phyloP scores from a whole-genome alignment of 2,797 vertebrate species.

The Gymnodraco acuticeps region DNA sequence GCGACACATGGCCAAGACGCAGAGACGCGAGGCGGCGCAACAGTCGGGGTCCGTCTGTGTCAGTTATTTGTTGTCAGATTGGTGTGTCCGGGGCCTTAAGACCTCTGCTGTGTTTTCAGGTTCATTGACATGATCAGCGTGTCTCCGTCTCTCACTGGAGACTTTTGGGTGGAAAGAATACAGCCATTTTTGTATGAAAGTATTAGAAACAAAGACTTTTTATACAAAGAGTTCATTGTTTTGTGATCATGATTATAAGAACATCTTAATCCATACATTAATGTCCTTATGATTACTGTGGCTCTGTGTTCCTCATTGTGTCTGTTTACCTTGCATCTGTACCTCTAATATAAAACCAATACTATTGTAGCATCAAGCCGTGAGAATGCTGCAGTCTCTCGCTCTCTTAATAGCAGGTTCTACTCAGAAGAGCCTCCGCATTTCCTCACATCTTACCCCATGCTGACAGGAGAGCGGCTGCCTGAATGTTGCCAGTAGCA shows the following conservation, averaged over 20 bases:
- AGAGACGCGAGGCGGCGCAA: no score
- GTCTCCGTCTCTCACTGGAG: not conserved
- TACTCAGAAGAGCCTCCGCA: constrained; percentile 23
- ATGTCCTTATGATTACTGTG: not conserved
- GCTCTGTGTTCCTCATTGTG: not conserved
- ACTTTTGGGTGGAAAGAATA: not conserved
- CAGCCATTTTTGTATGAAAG: not conserved
- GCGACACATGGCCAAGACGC: no score
- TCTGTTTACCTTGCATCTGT: not conserved
- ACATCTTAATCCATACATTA: not conserved
- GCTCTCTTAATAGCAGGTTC: constrained; percentile 24
- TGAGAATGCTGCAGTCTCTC: constrained; percentile 18
- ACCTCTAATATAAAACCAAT: not conserved
- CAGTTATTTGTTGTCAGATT: no score
- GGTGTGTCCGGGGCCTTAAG: no score
- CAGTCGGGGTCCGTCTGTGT: no score
- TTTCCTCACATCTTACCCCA: constrained; percentile 56
- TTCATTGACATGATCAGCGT: not conserved
- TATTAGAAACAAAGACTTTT: not conserved
- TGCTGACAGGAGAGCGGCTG: constrained; percentile 46
- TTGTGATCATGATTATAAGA: not conserved
- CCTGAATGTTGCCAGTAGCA: constrained; percentile 60
- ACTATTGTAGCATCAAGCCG: constrained; percentile 16
- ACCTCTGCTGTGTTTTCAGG: constrained; percentile 8
- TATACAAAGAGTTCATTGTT: not conserved